Evolutionary conservation across 2,888 invertebrate species (phyloP).

Genomic region (Coremacera marginata): DNA sequence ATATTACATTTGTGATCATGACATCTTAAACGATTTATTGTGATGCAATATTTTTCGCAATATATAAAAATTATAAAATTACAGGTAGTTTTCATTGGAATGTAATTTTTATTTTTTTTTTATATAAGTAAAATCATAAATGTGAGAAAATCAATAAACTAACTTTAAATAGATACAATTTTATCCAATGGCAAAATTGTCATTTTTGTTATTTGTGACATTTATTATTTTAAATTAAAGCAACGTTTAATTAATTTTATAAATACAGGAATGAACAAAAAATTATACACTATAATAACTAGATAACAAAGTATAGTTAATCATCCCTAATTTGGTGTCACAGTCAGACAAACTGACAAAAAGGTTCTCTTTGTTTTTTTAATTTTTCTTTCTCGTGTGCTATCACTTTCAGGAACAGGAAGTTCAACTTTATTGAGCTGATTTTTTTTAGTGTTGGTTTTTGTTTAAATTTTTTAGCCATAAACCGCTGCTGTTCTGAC

Average conservation of each 20-base stretch:
- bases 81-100: too few relatives aligned
- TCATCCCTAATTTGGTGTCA: not conserved
- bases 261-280: not conserved
- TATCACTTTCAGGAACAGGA: not conserved
- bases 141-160: not conserved
- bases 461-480: not conserved
- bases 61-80: too few relatives aligned
- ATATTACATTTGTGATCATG: too few relatives aligned
- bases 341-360: not conserved
- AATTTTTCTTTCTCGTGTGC: not conserved
- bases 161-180: not conserved
- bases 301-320: not conserved
- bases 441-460: not conserved
- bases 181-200: not conserved
- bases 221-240: too few relatives aligned
- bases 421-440: slow-evolving; percentile 8
- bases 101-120: too few relatives aligned
- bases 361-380: not conserved
- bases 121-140: too few relatives aligned
- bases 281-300: not conserved
- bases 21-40: too few relatives aligned
- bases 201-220: not conserved
- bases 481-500: not conserved
- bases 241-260: not conserved
- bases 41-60: too few relatives aligned